phyloP scores from a whole-genome alignment of 1,140 invertebrate species.

The Drosophila cardini region DNA sequence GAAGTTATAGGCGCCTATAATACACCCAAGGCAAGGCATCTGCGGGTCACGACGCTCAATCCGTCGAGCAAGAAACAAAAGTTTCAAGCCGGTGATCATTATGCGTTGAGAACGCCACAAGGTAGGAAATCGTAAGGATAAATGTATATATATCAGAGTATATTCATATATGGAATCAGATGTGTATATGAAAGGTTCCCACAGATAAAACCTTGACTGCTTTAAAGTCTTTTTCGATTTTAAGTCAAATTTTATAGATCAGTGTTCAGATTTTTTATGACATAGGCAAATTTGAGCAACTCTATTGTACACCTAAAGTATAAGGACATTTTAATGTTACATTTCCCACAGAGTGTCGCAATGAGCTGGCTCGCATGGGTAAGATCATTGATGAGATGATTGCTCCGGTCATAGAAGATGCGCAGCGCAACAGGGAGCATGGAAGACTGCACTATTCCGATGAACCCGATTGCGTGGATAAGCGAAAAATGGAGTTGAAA shows the following conservation, averaged over 20 bases:
- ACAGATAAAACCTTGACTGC: no score
- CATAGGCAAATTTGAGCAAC: no score
- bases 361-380: constrained; percentile 74
- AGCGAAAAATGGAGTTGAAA: neutral
- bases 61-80: constrained; percentile 30
- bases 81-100: constrained; percentile 75
- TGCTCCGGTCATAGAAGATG: constrained; percentile 59
- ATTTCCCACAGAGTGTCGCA: constrained; percentile 64
- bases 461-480: constrained; percentile 2
- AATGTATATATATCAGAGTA: no score
- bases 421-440: constrained; percentile 41
- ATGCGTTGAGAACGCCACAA: constrained; percentile 71
- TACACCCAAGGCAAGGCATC: constrained; percentile 54
- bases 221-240: no score
- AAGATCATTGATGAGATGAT: constrained; percentile 77
- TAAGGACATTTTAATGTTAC: neutral
- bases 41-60: constrained; percentile 58
- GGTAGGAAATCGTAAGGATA: constrained; percentile 53
- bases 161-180: no score
- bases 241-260: no score
- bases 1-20: constrained; percentile 71
- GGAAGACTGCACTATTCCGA: neutral
- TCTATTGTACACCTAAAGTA: no score
- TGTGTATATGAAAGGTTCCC: no score
- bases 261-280: no score